Conservation (phyloP, 2,113 vertebrate genomes). For the Sapajus apella region DNA sequence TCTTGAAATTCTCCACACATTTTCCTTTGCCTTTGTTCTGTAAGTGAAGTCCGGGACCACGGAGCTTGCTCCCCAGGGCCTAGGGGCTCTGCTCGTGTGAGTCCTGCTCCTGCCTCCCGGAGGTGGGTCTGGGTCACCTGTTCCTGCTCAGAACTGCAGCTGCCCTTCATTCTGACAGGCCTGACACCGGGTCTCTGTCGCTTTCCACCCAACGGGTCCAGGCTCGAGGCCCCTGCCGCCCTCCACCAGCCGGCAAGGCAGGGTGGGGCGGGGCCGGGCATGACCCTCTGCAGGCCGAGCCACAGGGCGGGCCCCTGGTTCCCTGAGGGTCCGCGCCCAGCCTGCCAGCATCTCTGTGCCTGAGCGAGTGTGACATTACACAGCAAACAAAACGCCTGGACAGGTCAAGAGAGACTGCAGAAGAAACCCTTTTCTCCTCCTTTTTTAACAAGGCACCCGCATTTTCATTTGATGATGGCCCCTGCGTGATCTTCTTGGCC, state of each 20-base stretch:
- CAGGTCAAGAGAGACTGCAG: not conserved
- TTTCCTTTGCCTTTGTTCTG: no score
- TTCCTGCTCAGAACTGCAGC: not conserved
- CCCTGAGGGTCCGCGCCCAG: not conserved
- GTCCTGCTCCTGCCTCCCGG: rapidly evolving
- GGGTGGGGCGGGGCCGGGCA: not conserved
- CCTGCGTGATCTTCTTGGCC: no score
- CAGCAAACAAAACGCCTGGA: not conserved
- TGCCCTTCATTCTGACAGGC: no score
- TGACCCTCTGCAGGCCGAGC: not conserved
- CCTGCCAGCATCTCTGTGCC: no score
- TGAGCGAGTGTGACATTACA: not conserved
- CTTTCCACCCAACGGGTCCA: no score
- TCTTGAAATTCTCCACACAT: not conserved
- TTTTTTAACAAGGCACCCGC: not conserved
- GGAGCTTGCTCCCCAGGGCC: not conserved
- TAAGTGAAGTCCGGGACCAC: not conserved
- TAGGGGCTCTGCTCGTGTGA: not conserved
- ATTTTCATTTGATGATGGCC: not conserved
- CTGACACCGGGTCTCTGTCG: no score
- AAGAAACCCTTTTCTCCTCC: not conserved
- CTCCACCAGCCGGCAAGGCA: not conserved
- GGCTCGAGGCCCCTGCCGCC: not conserved
- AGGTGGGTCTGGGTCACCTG: not conserved
- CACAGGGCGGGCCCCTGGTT: no score